Evolutionary conservation across 2,113 vertebrate genomes (phyloP).

Genomic region (Camarhynchus parvulus): DNA sequence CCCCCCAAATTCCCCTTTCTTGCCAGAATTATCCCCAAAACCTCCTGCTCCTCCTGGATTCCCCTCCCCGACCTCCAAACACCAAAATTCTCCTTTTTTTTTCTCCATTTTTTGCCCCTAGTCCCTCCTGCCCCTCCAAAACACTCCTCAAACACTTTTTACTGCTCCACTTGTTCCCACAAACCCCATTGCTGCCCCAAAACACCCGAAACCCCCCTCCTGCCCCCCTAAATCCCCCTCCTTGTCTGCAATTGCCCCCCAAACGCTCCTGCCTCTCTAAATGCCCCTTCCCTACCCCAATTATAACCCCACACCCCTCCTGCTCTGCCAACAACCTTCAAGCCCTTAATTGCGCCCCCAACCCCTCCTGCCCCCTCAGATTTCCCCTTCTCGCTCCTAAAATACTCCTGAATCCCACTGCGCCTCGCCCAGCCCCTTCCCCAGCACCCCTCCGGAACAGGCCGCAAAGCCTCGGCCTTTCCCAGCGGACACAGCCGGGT

Average conservation of each 20-base stretch:
- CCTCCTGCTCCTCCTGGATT: not conserved
- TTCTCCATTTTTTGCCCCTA: fast-evolving
- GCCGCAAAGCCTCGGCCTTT: not conserved
- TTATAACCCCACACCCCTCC: not conserved
- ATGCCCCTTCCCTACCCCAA: no score
- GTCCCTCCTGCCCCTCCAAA: not conserved
- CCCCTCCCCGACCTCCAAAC: not conserved
- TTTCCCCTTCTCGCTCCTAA: not conserved
- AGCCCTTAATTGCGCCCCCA: not conserved
- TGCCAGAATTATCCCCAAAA: not conserved
- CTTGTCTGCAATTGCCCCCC: no score
- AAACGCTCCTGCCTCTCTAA: not conserved
- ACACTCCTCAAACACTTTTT: not conserved
- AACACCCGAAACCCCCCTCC: no score
- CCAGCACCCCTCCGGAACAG: not conserved
- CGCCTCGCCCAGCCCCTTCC: no score
- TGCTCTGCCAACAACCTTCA: not conserved
- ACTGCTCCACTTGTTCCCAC: not conserved
- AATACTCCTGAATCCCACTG: not conserved
- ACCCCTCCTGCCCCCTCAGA: not conserved
- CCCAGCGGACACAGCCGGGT: not conserved
- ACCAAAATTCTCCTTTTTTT: not conserved
- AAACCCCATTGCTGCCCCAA: not conserved
- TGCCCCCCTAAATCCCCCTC: not conserved
- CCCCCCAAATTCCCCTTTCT: no score